Evolutionary conservation across 2,797 vertebrate species (phyloP).

Genomic region (Tokudaia tokunoshimensis): DNA sequence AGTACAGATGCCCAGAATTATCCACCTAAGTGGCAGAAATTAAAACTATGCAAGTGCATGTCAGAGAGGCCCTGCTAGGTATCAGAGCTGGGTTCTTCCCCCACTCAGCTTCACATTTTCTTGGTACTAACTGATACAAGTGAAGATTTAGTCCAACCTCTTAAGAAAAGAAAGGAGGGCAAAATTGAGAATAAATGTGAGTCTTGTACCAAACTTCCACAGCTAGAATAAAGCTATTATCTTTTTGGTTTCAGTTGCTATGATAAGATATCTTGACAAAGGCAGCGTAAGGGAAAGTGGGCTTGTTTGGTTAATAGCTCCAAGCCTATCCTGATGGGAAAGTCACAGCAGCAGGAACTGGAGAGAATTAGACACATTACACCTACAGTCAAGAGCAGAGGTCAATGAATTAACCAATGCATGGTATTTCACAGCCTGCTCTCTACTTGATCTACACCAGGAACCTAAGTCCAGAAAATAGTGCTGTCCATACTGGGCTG

Average conservation of each 20-base stretch:
- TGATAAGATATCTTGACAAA: background rate
- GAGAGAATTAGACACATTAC: background rate
- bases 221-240: background rate
- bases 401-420: background rate
- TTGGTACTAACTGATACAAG: background rate
- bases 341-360: background rate
- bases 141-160: background rate
- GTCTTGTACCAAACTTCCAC: background rate
- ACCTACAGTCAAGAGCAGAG: background rate
- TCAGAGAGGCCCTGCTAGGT: background rate
- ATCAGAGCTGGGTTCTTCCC: rapidly evolving
- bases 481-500: background rate
- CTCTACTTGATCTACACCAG: background rate
- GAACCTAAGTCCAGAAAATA: background rate
- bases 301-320: background rate
- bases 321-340: background rate
- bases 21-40: background rate
- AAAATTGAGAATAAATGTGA: background rate
- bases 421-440: background rate
- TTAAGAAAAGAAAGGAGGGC: background rate
- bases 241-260: background rate
- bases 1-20: background rate
- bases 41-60: background rate
- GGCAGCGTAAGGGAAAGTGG: background rate
- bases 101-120: background rate